A percentile compares a stretch with the other conserved stretches of the same genome.
Evolutionary conservation across 2,797 vertebrate genomes (phyloP).

Genomic region (Cynodonichthys magdalenae): DNA sequence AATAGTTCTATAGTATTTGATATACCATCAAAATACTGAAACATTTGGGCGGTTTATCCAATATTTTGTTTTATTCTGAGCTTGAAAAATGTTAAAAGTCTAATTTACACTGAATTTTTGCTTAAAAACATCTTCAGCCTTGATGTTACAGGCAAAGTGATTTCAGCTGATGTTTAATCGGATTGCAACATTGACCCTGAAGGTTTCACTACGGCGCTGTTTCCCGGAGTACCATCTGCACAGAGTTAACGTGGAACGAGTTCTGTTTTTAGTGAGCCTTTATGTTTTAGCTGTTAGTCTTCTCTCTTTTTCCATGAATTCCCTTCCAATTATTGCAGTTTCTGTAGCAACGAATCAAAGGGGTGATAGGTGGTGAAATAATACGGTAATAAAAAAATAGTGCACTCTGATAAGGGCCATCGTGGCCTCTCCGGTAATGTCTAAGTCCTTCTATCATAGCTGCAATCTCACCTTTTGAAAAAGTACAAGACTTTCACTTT

Average conservation of each 20-base stretch:
- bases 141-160: constrained; percentile 10
- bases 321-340: constrained; percentile 12
- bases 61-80: neutral
- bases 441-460: constrained; percentile 29
- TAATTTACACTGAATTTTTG: neutral
- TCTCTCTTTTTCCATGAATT: neutral
- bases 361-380: constrained; percentile 7
- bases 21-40: constrained; percentile 14
- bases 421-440: neutral
- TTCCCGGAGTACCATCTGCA: neutral
- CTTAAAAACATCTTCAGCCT: constrained; percentile 16
- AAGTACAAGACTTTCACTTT: constrained; percentile 15
- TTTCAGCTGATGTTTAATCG: constrained; percentile 6
- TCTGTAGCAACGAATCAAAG: constrained; percentile 5
- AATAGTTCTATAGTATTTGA: too few species aligned
- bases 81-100: neutral
- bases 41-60: neutral
- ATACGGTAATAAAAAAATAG: constrained; percentile 43
- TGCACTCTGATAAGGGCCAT: constrained; percentile 24
- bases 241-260: neutral
- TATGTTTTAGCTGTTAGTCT: constrained; percentile 7
- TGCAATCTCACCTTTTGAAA: constrained; percentile 36
- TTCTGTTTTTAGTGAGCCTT: constrained; percentile 6
- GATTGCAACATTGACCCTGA: constrained; percentile 6
- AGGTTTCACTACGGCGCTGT: neutral